A percentile compares a stretch with the other conserved stretches of the same genome.
Evolutionary conservation across 64 coral and sea anemone species (phyloP).

Genomic region (Hydrozoanthus tunicans): DNA sequence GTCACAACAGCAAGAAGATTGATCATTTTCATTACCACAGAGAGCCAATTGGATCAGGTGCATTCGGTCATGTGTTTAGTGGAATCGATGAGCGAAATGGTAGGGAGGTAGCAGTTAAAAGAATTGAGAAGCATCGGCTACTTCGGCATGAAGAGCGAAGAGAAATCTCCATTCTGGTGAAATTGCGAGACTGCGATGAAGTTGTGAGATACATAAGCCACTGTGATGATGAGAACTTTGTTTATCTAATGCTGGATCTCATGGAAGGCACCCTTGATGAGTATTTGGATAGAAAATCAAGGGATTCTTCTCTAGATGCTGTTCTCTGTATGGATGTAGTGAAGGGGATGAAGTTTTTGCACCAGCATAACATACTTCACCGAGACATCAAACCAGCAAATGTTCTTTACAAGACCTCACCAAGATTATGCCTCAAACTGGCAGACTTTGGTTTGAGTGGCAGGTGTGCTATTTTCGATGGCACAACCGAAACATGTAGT

Average conservation of each 20-base stretch:
- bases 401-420: conserved; percentile 19
- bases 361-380: conserved; percentile 58
- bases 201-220: conserved; percentile 58
- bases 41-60: conserved; percentile 60
- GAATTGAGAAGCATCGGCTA: conserved; percentile 32
- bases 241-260: conserved; percentile 49
- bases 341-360: conserved; percentile 56
- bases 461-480: background rate
- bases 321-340: conserved; percentile 55
- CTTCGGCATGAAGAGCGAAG: conserved; percentile 28
- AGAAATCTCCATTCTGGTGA: conserved; percentile 55
- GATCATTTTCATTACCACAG: conserved; percentile 39
- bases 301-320: background rate
- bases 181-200: conserved; percentile 32
- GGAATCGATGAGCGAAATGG: conserved; percentile 53
- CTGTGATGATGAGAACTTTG: conserved; percentile 38
- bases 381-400: conserved; percentile 67
- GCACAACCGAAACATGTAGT: conserved; percentile 28
- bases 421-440: conserved; percentile 49
- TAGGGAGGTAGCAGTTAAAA: conserved; percentile 67
- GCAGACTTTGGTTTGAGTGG: conserved; percentile 72
- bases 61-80: conserved; percentile 60
- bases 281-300: background rate
- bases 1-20: conserved; percentile 35
- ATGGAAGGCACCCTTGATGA: conserved; percentile 71